phyloP scores from a whole-genome alignment of 2,113 vertebrate genomes.

The Melanostigma gelatinosum region DNA sequence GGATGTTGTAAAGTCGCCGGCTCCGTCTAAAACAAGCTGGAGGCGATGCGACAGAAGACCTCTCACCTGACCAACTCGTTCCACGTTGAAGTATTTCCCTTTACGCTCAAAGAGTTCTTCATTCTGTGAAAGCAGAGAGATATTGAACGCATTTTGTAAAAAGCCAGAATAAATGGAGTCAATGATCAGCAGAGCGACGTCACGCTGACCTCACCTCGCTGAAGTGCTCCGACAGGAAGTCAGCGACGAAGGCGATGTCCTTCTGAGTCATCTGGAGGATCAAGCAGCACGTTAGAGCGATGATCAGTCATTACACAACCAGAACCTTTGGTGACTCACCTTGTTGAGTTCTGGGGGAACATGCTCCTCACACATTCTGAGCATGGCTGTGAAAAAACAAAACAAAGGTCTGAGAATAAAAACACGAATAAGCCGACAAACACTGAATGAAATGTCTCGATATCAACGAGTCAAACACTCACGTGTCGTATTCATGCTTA shows the following conservation, averaged over 20 bases:
- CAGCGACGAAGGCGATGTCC: slow-evolving; percentile 97
- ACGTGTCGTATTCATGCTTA: slow-evolving; percentile 77
- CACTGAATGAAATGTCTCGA: background rate
- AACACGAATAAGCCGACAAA: background rate
- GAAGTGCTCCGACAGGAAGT: slow-evolving; percentile 99
- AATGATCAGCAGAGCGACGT: background rate
- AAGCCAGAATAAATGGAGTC: background rate
- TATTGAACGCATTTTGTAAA: background rate
- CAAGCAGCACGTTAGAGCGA: slow-evolving; percentile 15
- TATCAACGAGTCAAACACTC: background rate
- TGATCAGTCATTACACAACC: background rate
- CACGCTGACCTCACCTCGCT: slow-evolving; percentile 87
- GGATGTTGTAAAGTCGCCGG: background rate
- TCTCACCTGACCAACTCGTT: slow-evolving; percentile 95
- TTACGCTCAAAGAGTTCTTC: slow-evolving; percentile 97
- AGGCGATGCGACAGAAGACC: background rate
- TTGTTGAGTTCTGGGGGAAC: slow-evolving; percentile 97
- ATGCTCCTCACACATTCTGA: slow-evolving; percentile 98
- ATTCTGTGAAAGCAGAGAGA: slow-evolving; percentile 82
- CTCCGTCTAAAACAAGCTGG: background rate
- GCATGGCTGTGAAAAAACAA: slow-evolving; percentile 87
- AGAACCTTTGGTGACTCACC: slow-evolving; percentile 74
- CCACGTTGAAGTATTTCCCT: slow-evolving; percentile 98
- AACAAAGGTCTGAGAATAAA: background rate
- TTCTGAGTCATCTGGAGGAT: slow-evolving; percentile 95